Conservation (phyloP, 2,888 invertebrate genomes). For the Agonopterix subpropinquella region DNA sequence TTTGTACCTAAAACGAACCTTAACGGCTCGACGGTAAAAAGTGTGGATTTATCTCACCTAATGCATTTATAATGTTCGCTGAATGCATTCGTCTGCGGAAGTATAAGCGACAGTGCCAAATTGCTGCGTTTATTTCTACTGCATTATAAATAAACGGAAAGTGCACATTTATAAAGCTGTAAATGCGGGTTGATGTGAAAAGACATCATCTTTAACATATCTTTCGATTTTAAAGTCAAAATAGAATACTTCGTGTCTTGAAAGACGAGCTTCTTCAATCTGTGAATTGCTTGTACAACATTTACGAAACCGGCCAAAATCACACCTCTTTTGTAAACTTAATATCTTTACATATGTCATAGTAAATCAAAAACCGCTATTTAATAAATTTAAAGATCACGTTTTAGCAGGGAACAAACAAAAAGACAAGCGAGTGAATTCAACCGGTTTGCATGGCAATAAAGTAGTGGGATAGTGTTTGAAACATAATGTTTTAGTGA, state of each 20-base stretch:
- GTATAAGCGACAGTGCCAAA: slow-evolving; percentile 14
- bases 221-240: no score
- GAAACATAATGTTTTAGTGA: slow-evolving; percentile 61
- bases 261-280: no score
- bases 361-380: no score
- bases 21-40: slow-evolving; percentile 2
- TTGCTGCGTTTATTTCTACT: slow-evolving; percentile 7
- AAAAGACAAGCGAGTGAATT: slow-evolving; percentile 1
- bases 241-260: no score
- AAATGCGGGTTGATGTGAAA: not conserved
- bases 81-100: slow-evolving; percentile 24
- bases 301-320: no score
- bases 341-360: not conserved
- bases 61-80: slow-evolving; percentile 50
- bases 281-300: no score
- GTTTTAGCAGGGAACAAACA: not conserved
- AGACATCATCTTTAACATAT: no score
- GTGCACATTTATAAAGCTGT: not conserved
- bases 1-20: no score
- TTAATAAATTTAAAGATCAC: not conserved
- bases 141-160: slow-evolving; percentile 9
- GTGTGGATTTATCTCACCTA: slow-evolving; percentile 22
- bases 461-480: slow-evolving; percentile 50
- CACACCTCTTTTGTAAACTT: not conserved
- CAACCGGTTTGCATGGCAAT: slow-evolving; percentile 43